Evolutionary conservation across 2,113 vertebrate species (phyloP), one percentile per base, ranked within the genome.

Genomic region (Todiramphus saurophagus): DNA sequence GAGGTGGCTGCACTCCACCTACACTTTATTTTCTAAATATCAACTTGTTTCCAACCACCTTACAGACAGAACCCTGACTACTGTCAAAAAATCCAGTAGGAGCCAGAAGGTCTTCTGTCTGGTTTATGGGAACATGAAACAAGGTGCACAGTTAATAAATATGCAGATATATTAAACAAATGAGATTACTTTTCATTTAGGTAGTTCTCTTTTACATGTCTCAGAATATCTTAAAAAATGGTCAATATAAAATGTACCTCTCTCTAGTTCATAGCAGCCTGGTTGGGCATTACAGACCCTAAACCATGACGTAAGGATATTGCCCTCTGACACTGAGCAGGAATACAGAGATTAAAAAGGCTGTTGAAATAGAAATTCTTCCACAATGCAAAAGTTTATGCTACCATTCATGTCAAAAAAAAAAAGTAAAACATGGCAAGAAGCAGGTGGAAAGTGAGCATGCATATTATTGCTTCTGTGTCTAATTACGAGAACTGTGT

Each of bases 11-110:
- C 31, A 6, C 9, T 80, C 27, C 53, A 60, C 17, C 31, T 43
- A 75, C 35, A 6, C 35, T 79, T 68, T 37, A 56, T 93, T 87
- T 93, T 93, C 28, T 72, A 77, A 88, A 60, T 63, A 93, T 28
- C n/a, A 16, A 7, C n/a, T 79, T 6, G 39, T 79, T 91, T 90
- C 37, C 69, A 79, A 5, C 4, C 21, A 81, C 28, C 58, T 79
- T 67, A 78, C 46, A 76, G 39, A 59, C 13, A 76, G 16, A 82
- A 55, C 11, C 21, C 17, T 80, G 41, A 28, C 44, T 58, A 48
- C 41, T 66, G 58, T 6, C 14, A 2, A 14, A 88, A 59, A 88
- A 93, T 53, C 27, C 63, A 84, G 17, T 7, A 69, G 53, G 23
- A 94, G 46, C 7, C 66, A 69, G 68, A 5, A 86, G 21, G 58